phyloP scores from a whole-genome alignment of 2,113 vertebrate genomes.

The Tragelaphus strepsiceros region DNA sequence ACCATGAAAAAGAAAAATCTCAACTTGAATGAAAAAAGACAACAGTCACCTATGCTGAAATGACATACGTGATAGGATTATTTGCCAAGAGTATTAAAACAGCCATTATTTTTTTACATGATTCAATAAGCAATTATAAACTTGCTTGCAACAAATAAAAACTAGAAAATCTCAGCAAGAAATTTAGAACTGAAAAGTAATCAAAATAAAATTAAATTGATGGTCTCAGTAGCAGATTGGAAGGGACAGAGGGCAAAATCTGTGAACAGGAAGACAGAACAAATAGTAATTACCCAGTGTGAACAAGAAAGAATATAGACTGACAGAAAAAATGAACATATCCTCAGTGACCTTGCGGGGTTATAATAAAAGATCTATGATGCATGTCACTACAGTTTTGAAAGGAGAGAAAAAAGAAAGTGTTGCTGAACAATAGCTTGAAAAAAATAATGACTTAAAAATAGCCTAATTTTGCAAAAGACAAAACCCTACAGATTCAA shows the following conservation, averaged over 20 bases:
- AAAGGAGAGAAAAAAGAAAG: neutral
- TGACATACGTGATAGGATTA: neutral
- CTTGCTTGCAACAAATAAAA: neutral
- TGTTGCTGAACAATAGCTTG: neutral
- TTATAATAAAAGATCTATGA: constrained; percentile 6
- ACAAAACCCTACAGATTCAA: neutral
- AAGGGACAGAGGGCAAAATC: neutral
- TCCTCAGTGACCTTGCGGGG: neutral
- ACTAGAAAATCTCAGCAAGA: neutral
- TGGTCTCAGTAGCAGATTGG: neutral
- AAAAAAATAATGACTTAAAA: neutral
- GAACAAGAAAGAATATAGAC: neutral
- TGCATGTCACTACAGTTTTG: neutral
- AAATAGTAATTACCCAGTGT: neutral
- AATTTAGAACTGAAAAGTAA: constrained; percentile 7
- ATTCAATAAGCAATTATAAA: constrained; percentile 15
- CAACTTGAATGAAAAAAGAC: neutral
- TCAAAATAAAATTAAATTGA: neutral
- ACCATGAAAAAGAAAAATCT: neutral
- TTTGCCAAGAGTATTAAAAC: constrained; percentile 9
- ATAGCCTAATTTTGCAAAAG: neutral
- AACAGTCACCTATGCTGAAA: neutral
- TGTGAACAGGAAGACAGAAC: neutral
- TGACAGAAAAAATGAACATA: neutral
- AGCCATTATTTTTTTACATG: neutral